Conservation (phyloP, 2,113 vertebrate genomes). For the Thunnus maccoyii region DNA sequence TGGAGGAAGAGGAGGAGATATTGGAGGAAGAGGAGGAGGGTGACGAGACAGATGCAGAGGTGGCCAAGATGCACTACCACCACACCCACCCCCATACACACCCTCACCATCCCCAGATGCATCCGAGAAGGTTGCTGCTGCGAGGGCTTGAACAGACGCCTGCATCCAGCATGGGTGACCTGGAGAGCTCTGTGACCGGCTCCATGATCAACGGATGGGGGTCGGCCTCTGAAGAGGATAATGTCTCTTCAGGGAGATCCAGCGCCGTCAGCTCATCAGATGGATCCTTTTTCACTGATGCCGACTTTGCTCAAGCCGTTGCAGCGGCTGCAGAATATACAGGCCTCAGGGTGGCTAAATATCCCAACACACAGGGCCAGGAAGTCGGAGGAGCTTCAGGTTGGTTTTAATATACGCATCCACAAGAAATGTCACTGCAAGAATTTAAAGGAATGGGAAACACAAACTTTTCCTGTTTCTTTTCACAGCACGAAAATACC, state of each 20-base stretch:
- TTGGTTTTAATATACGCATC: slow-evolving; percentile 21
- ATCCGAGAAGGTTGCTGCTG: slow-evolving; percentile 89
- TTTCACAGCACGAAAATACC: slow-evolving; percentile 91
- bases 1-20: slow-evolving; percentile 88
- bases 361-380: slow-evolving; percentile 82
- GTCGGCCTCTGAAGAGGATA: slow-evolving; percentile 97
- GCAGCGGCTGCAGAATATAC: slow-evolving; percentile 96
- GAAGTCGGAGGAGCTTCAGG: slow-evolving; percentile 74
- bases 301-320: slow-evolving; percentile 97
- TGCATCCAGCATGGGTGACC: slow-evolving; percentile 95
- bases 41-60: slow-evolving; percentile 92
- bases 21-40: slow-evolving; percentile 85
- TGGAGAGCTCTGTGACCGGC: slow-evolving; percentile 98
- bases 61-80: slow-evolving; percentile 92
- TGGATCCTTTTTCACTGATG: slow-evolving; percentile 98
- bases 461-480: neutral
- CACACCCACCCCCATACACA: slow-evolving; percentile 76
- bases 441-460: neutral
- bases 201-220: slow-evolving; percentile 99
- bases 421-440: neutral
- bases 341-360: slow-evolving; percentile 91
- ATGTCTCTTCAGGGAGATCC: slow-evolving; percentile 96
- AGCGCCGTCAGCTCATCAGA: slow-evolving; percentile 96
- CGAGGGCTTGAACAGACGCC: slow-evolving; percentile 97
- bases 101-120: slow-evolving; percentile 78